Percentiles rank a stretch among this genome's conserved stretches.
phyloP scores from a whole-genome alignment of 2,888 invertebrate species.

The Lacanobia wlatinum region DNA sequence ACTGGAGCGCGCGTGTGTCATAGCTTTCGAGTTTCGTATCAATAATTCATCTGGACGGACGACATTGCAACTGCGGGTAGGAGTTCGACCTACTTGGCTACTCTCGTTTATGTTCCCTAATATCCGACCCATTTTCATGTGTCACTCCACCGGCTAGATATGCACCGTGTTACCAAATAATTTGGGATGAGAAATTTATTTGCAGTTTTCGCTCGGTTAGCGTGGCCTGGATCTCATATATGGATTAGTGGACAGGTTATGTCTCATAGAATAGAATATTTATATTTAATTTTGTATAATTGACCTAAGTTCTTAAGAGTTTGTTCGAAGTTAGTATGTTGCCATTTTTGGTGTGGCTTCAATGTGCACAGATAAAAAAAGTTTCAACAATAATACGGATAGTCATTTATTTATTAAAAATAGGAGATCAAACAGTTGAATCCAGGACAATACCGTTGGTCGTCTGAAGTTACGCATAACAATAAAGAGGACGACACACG shows the following conservation, averaged over 20 bases:
- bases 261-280: slow-evolving; percentile 7
- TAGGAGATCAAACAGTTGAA: neutral
- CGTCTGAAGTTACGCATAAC: slow-evolving; percentile 24
- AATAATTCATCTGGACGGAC: slow-evolving; percentile 80
- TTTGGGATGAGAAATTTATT: slow-evolving; percentile 47
- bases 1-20: slow-evolving; percentile 44
- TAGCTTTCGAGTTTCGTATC: slow-evolving; percentile 68
- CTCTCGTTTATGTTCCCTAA: slow-evolving; percentile 86
- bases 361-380: too few relatives aligned
- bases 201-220: slow-evolving; percentile 34
- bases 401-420: neutral
- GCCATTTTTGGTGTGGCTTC: too few relatives aligned
- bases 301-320: too few relatives aligned
- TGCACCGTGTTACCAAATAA: slow-evolving; percentile 73
- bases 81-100: slow-evolving; percentile 81
- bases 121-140: slow-evolving; percentile 84
- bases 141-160: slow-evolving; percentile 73
- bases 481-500: slow-evolving; percentile 37
- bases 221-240: slow-evolving; percentile 11
- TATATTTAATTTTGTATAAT: neutral
- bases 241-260: neutral
- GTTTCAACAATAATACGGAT: too few relatives aligned
- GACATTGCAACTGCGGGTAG: slow-evolving; percentile 60
- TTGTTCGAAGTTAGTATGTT: too few relatives aligned
- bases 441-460: slow-evolving; percentile 12